Conservation (phyloP, 2,888 invertebrate species). For the Xylota sylvarum region DNA sequence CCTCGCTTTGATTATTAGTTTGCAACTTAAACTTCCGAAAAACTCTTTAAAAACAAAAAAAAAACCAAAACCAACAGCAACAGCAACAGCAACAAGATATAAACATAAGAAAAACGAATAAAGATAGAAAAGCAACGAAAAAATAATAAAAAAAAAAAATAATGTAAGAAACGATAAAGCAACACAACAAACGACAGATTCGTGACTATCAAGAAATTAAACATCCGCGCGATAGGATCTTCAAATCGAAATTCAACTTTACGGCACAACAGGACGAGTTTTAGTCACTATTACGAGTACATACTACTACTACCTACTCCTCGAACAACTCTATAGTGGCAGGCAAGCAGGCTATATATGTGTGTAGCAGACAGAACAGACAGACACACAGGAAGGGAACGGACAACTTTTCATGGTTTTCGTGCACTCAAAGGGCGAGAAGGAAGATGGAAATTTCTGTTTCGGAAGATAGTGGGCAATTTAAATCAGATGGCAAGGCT, state of each 20-base stretch:
- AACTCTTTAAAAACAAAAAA: constrained; percentile 30
- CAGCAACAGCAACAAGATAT: constrained; percentile 26
- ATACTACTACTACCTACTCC: background rate
- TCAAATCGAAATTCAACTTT: constrained; percentile 77
- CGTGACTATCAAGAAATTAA: constrained; percentile 77
- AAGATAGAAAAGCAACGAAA: constrained; percentile 10
- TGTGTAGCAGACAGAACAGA: constrained; percentile 4
- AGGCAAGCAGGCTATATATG: constrained; percentile 1
- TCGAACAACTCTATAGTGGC: background rate
- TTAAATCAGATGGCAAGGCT: constrained; percentile 70
- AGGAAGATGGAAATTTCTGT: constrained; percentile 67
- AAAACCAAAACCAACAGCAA: constrained; percentile 6
- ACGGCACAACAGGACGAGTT: constrained; percentile 40
- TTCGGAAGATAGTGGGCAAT: constrained; percentile 75
- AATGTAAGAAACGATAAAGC: constrained; percentile 48
- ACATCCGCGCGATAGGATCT: constrained; percentile 77
- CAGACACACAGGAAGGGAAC: constrained; percentile 31
- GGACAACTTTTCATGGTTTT: constrained; percentile 70
- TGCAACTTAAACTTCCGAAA: constrained; percentile 74
- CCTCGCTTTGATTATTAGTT: constrained; percentile 70
- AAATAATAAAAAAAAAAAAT: background rate
- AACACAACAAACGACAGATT: constrained; percentile 76
- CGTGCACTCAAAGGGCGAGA: constrained; percentile 28
- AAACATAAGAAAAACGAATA: constrained; percentile 14
- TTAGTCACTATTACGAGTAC: constrained; percentile 2